Percentiles rank a stretch among this genome's conserved stretches.
phyloP scores from a whole-genome alignment of 64 coral and sea anemone genomes.

The Montipora efflorescens region DNA sequence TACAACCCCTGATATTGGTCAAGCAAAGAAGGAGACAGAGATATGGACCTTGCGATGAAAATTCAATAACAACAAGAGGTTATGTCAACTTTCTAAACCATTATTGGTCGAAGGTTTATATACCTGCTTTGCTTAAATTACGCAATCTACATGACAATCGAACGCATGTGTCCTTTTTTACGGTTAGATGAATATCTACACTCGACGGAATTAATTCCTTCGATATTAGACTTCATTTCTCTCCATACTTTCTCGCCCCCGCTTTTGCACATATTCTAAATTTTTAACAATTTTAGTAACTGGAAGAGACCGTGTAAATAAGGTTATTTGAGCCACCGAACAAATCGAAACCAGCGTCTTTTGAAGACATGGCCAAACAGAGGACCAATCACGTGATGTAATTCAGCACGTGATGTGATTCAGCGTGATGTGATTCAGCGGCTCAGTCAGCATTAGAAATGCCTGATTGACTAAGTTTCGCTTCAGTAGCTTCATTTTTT shows the following conservation, averaged over 20 bases:
- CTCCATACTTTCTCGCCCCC: neutral
- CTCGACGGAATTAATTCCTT: neutral
- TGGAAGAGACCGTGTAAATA: neutral
- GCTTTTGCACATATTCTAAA: neutral
- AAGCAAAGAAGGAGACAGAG: neutral
- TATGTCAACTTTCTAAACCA: neutral
- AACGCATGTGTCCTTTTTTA: neutral
- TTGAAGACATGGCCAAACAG: no score
- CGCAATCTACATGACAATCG: neutral
- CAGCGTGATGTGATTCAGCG: neutral
- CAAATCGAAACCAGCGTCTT: neutral
- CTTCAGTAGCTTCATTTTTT: constrained; percentile 23
- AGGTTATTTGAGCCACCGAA: neutral
- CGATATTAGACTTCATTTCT: neutral
- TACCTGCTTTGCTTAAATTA: neutral
- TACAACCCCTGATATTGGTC: neutral
- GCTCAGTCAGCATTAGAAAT: neutral
- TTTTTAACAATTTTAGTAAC: neutral
- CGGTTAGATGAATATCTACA: neutral
- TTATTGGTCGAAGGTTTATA: neutral
- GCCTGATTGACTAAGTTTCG: neutral
- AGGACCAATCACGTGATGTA: neutral
- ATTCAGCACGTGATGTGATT: neutral
- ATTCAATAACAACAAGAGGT: neutral
- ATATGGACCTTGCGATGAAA: no score